phyloP scores from a whole-genome alignment of 2,888 invertebrate species.

The Cephus runcator region DNA sequence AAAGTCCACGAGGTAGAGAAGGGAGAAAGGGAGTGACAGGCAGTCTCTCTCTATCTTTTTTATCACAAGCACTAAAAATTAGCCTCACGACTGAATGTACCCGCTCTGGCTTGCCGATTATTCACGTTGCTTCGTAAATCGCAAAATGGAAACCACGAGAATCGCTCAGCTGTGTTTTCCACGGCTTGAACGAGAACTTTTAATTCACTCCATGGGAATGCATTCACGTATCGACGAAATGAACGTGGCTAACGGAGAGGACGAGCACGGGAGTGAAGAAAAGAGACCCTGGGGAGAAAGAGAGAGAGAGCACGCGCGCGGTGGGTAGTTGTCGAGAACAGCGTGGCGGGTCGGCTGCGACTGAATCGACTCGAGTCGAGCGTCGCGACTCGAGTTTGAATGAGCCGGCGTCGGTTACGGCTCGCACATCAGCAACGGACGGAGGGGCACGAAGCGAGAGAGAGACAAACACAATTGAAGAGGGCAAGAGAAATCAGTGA shows the following conservation, averaged over 20 bases:
- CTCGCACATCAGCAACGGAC: not conserved
- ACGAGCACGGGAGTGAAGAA: not conserved
- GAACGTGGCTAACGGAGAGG: not conserved
- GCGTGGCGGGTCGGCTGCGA: constrained; percentile 61
- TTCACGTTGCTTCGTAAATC: not conserved
- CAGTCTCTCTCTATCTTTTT: not conserved
- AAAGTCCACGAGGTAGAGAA: not conserved
- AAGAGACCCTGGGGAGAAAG: not conserved
- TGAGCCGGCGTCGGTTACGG: constrained; percentile 36
- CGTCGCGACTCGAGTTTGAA: constrained; percentile 49
- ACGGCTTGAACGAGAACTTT: not conserved
- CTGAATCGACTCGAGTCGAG: constrained; percentile 49
- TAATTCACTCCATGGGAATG: not conserved
- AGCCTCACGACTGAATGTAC: not conserved
- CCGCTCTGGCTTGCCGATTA: not conserved
- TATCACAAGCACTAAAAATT: not conserved
- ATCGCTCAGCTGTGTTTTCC: not conserved
- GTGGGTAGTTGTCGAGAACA: constrained; percentile 24
- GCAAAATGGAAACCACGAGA: not conserved
- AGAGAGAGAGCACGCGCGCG: constrained; percentile 13
- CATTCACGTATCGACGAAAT: not conserved
- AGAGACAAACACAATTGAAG: not conserved
- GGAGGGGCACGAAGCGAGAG: constrained; percentile 5
- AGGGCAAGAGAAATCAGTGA: constrained; percentile 1
- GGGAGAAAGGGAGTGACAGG: not conserved